These are phyloP conservation scores for Microplitis mediator DNA, from an alignment of 1,140 invertebrate genomes.

Conservation along the genomic window DNA sequence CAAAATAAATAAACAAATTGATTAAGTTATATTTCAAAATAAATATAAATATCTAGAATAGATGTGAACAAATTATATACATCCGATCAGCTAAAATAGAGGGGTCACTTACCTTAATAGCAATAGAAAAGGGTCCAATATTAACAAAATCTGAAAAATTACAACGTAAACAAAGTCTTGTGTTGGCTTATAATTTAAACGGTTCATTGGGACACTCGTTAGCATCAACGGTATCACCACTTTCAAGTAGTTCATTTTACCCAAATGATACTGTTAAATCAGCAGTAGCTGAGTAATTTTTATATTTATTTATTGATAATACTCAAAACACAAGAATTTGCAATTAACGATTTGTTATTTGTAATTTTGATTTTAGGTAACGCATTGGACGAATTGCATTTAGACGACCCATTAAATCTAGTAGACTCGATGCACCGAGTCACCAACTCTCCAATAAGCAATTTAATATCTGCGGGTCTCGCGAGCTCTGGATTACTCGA, in stretches of 20 bases:
- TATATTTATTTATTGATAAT: background rate
- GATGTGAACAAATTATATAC: too few relatives aligned
- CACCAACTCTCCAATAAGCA: slow-evolving; percentile 69
- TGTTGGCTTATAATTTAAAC: slow-evolving; percentile 66
- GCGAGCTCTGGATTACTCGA: slow-evolving; percentile 72
- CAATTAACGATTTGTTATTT: background rate
- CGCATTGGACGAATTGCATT: slow-evolving; percentile 82
- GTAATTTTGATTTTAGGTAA: slow-evolving; percentile 66
- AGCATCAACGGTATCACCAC: slow-evolving; percentile 65
- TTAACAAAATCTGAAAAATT: slow-evolving; percentile 72
- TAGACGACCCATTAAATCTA: slow-evolving; percentile 80
- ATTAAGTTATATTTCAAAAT: too few relatives aligned
- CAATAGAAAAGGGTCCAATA: slow-evolving; percentile 72
- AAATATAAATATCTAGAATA: too few relatives aligned
- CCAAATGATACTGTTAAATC: slow-evolving; percentile 76
- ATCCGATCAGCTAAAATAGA: too few relatives aligned
- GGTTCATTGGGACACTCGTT: slow-evolving; percentile 59
- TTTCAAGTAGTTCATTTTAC: slow-evolving; percentile 66
- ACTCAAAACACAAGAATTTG: background rate
- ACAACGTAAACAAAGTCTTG: slow-evolving; percentile 74
- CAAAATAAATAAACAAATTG: too few relatives aligned
- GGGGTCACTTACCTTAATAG: too few relatives aligned
- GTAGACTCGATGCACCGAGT: slow-evolving; percentile 80
- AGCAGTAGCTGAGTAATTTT: slow-evolving; percentile 69
- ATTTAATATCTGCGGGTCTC: slow-evolving; percentile 79